Percentiles rank a stretch among this genome's conserved stretches.
phyloP scores from a whole-genome alignment of 2,797 vertebrate genomes.

The Paratrypauchen microcephalus region DNA sequence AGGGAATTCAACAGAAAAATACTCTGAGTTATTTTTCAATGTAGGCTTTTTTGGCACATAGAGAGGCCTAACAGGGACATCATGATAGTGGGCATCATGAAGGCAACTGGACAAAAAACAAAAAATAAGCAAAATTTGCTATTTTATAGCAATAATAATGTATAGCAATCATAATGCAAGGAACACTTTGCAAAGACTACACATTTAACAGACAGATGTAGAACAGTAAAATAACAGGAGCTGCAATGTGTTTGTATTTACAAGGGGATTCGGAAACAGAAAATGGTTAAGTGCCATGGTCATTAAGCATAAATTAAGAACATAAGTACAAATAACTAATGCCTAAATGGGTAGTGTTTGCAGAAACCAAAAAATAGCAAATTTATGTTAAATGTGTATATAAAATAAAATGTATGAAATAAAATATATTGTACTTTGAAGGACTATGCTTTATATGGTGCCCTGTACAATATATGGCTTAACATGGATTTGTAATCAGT shows the following conservation, averaged over 20 bases:
- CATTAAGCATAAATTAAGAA: too few species aligned
- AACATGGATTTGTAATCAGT: neutral
- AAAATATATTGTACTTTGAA: conserved; percentile 1
- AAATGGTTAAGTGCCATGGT: too few species aligned
- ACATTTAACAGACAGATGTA: conserved; percentile 6
- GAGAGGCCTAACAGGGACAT: neutral
- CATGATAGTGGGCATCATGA: neutral
- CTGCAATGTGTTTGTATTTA: neutral
- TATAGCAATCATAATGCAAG: neutral
- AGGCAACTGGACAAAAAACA: conserved; percentile 8
- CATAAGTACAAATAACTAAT: neutral
- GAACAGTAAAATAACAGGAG: neutral
- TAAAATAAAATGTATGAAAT: neutral
- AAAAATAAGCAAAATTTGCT: neutral
- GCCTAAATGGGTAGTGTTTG: conserved; percentile 4
- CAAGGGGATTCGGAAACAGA: neutral
- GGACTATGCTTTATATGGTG: conserved; percentile 2
- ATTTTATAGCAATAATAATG: neutral
- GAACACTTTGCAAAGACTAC: neutral
- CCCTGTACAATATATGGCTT: conserved; percentile 2
- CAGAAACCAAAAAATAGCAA: neutral
- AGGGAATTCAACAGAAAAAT: neutral
- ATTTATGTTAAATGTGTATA: neutral
- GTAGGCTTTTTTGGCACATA: conserved; percentile 1
- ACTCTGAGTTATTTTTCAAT: neutral